These are phyloP conservation scores for Halictus quadricinctus DNA, from an alignment of 2,888 invertebrate genomes.

Conservation along the genomic window DNA sequence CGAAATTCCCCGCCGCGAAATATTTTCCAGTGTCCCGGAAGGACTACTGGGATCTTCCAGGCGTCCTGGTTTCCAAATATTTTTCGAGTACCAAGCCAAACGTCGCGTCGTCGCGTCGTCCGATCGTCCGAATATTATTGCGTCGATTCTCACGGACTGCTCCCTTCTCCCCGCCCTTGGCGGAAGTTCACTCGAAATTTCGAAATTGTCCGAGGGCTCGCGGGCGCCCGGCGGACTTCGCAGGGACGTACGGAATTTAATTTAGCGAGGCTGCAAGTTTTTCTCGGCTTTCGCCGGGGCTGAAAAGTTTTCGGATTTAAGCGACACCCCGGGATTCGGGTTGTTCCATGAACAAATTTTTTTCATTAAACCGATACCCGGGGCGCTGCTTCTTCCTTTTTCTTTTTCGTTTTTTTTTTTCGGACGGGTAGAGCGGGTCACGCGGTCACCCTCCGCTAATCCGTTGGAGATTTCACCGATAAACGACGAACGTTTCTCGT, in stretches of 20 bases:
- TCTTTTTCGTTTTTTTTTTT: neutral
- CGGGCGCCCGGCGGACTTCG: neutral
- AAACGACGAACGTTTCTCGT: conserved; percentile 24
- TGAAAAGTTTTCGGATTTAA: conserved; percentile 3
- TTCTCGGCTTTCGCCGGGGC: neutral
- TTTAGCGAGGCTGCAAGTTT: neutral
- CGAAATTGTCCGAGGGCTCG: neutral
- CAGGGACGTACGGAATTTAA: neutral
- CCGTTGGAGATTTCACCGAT: neutral
- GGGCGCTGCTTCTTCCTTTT: neutral
- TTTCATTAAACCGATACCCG: conserved; percentile 10
- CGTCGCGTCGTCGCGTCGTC: neutral
- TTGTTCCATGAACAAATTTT: neutral
- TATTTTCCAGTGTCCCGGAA: neutral
- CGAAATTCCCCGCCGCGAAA: neutral
- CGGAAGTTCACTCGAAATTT: neutral
- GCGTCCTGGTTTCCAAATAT: neutral
- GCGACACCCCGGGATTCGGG: neutral
- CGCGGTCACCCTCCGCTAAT: neutral
- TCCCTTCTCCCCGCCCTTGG: neutral
- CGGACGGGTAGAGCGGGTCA: neutral
- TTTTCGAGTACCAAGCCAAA: neutral
- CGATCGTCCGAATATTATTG: neutral
- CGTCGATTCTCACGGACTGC: neutral
- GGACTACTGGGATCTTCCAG: neutral